Conservation (phyloP, 2,888 invertebrate genomes). For the Graphium colonna region DNA sequence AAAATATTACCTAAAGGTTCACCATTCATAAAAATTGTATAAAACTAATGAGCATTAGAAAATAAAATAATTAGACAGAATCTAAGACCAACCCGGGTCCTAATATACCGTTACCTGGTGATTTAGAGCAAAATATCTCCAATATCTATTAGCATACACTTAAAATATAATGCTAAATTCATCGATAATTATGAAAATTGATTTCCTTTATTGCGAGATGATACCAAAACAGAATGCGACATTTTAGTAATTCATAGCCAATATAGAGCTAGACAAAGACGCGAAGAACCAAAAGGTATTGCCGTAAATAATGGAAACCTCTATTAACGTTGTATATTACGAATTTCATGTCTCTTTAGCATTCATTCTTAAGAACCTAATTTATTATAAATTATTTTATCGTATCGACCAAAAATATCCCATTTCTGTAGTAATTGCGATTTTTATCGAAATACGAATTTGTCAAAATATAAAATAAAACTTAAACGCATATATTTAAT, state of each 20-base stretch:
- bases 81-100: slow-evolving; percentile 26
- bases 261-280: slow-evolving; percentile 21
- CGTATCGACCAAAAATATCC: no score
- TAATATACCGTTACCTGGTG: slow-evolving; percentile 36
- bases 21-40: slow-evolving; percentile 30
- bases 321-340: no score
- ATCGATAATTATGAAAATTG: slow-evolving; percentile 55
- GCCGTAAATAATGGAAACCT: neutral
- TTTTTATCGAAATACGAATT: no score
- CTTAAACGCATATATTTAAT: no score
- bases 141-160: slow-evolving; percentile 40
- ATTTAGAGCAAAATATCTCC: slow-evolving; percentile 30
- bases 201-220: slow-evolving; percentile 60
- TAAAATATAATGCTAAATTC: slow-evolving; percentile 41
- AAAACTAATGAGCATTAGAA: slow-evolving; percentile 38
- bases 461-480: no score
- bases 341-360: no score
- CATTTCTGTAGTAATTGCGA: no score
- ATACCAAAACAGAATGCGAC: slow-evolving; percentile 77
- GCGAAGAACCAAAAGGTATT: neutral
- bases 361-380: no score
- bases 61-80: slow-evolving; percentile 40
- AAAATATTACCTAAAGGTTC: slow-evolving; percentile 16
- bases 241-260: slow-evolving; percentile 64
- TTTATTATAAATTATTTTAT: no score